Evolutionary conservation across 92 coral and sea anemone species (phyloP), one percentile per base, ranked within the genome.

Genomic region (Micromussa lordhowensis): DNA sequence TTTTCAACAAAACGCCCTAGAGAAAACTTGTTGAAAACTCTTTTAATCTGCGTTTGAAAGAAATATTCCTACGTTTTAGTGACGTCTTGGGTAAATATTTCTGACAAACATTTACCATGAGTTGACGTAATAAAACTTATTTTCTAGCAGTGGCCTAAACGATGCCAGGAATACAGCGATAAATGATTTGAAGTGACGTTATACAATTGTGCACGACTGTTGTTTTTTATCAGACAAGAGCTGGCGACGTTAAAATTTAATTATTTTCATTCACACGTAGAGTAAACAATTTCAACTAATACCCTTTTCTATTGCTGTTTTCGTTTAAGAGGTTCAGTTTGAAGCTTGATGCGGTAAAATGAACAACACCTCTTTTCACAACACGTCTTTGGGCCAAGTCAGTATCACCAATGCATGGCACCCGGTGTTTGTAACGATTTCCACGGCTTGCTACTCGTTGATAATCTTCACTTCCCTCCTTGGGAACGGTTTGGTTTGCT

Each of bases 401-500:
- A n/a, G n/a, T 3, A 21, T 24, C 29, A 55, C 18, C 17, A 1
- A 34, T 68, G 53, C 0, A n/a, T 77, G 74, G 74, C 38, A 68
- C 44, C 82, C 89, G 18, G 53, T 44, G 34, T 86, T 86, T 77
- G 75, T 77, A 12, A 30, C 28, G 16, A 78, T 79, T 9, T 86
- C 76, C 44, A 1, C 66, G 44, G 83, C 21, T 14, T 63, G 34
- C 26, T 86, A 86, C 35, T 28, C 68, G 0, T 32, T 82, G 49
- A 93, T 97, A 58, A 84, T 93, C 31, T 31, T 86, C 49, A 87
- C 80, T 24, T 95, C 98, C 22, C 55, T 91, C 14, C 81, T 96
- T 0, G 99, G 99, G 30, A 97, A 97, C 85, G 17, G 82, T n/a
- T 75, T 96, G 29, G 99, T 97, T 51, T 94, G 96, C 78, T 31